These are phyloP conservation scores for Caracal caracal DNA, from an alignment of 2,113 vertebrate species.

Conservation along the genomic window DNA sequence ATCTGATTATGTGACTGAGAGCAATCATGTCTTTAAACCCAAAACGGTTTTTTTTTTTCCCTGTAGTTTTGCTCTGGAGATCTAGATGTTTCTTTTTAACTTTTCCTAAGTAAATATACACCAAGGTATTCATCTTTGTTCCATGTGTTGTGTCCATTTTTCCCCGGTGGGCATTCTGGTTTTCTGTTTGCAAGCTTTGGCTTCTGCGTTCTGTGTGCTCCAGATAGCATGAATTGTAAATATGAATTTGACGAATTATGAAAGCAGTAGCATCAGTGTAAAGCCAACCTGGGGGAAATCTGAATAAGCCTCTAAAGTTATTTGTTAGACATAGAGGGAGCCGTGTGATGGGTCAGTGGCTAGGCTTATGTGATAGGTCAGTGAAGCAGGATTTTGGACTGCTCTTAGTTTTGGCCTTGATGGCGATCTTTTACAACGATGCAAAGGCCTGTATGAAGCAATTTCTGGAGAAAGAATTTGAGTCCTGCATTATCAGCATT, in stretches of 20 bases:
- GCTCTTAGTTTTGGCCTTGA: neutral
- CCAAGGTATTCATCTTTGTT: neutral
- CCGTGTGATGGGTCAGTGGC: neutral
- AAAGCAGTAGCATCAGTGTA: neutral
- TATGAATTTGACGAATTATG: neutral
- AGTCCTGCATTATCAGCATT: neutral
- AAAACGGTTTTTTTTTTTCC: neutral
- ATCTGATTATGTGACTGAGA: neutral
- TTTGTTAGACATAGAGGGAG: neutral
- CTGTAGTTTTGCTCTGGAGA: conserved; percentile 1
- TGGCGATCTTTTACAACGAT: neutral
- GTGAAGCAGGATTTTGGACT: neutral
- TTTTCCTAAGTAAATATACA: conserved; percentile 14
- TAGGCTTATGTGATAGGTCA: neutral
- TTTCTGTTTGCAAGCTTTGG: neutral
- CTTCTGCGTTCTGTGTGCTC: neutral
- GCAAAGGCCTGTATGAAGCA: neutral
- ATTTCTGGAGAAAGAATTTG: neutral
- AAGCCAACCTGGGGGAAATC: neutral
- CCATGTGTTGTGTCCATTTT: neutral
- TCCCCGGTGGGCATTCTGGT: neutral
- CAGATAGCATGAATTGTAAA: neutral
- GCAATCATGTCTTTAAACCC: neutral
- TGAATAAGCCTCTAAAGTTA: neutral
- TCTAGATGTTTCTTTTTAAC: neutral